These are phyloP conservation scores for Lathamus discolor DNA, from an alignment of 2,113 vertebrate species.

Conservation along the genomic window DNA sequence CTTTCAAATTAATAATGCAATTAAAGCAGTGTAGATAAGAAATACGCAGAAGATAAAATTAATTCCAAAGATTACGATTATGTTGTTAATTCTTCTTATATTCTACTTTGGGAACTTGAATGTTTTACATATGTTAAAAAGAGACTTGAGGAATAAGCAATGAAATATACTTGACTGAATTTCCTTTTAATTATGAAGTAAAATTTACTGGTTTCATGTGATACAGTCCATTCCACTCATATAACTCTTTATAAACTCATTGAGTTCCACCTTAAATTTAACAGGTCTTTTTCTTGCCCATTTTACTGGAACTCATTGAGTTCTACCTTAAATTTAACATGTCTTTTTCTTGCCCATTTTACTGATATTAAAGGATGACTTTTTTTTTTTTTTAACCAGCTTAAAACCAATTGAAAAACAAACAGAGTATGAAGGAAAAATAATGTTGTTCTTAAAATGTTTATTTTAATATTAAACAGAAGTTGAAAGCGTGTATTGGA, in stretches of 20 bases:
- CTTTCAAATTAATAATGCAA: slow-evolving; percentile 28
- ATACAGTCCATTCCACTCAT: background rate
- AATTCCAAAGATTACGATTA: background rate
- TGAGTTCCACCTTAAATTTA: background rate
- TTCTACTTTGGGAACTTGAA: background rate
- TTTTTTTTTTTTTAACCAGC: background rate
- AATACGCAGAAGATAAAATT: background rate
- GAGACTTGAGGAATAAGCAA: background rate
- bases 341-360: background rate
- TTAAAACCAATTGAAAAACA: background rate
- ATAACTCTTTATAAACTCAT: background rate
- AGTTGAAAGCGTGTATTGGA: background rate
- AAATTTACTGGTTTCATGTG: background rate
- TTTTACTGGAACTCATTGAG: background rate
- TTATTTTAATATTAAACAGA: background rate
- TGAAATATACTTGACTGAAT: background rate
- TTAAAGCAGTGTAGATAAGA: background rate
- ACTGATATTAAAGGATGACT: background rate
- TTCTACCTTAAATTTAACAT: background rate
- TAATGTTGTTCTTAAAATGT: background rate
- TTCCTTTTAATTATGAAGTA: background rate
- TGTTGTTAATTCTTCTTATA: background rate
- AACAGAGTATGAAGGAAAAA: background rate
- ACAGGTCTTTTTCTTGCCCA: background rate
- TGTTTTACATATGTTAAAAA: background rate